phyloP scores from a whole-genome alignment of 2,113 vertebrate genomes.

The Ptilorrhoa leucosticta region DNA sequence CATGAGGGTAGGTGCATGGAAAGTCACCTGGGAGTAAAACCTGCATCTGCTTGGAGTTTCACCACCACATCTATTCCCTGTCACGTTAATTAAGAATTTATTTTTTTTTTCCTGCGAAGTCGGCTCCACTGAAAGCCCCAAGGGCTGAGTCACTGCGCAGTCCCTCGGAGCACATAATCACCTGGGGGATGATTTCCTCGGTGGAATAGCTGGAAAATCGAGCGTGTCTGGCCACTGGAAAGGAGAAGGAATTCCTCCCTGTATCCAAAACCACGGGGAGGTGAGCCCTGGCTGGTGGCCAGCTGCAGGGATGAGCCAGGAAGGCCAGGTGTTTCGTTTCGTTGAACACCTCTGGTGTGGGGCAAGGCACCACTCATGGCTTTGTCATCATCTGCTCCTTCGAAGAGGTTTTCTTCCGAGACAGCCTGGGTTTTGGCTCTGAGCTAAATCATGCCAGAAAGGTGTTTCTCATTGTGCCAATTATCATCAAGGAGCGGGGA shows the following conservation, averaged over 20 bases:
- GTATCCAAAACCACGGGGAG: background rate
- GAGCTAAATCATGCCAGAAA: background rate
- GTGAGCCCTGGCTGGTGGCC: background rate
- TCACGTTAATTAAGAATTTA: background rate
- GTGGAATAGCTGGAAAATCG: background rate
- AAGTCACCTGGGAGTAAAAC: background rate
- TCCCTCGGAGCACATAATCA: background rate
- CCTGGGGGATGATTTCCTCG: background rate
- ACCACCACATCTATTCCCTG: background rate
- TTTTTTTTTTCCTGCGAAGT: background rate
- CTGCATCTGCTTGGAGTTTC: background rate
- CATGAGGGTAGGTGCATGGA: background rate
- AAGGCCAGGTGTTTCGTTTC: background rate
- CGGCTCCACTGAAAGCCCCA: background rate
- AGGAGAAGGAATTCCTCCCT: background rate
- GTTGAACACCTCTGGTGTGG: background rate
- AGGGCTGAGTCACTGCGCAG: background rate
- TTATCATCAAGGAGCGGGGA: background rate
- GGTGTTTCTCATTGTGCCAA: conserved; percentile 47
- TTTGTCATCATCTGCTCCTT: background rate
- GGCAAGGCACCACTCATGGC: background rate
- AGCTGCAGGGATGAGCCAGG: background rate
- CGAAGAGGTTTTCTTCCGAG: background rate
- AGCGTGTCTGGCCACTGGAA: background rate
- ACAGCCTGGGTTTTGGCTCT: background rate